Evolutionary conservation across 2,113 vertebrate genomes (phyloP).

Genomic region (Alouatta palliata): DNA sequence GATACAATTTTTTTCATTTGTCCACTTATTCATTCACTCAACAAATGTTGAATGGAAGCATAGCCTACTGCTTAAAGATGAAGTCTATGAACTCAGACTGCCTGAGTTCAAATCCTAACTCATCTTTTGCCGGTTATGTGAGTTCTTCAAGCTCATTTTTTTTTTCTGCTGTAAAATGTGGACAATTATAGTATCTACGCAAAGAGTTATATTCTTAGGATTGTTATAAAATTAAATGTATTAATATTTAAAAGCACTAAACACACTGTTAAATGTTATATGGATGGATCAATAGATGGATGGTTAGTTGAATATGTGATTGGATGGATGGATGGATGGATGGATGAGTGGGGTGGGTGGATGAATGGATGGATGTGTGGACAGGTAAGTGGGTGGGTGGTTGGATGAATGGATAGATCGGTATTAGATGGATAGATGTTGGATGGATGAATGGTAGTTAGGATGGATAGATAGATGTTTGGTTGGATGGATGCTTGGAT

Average conservation of each 20-base stretch:
- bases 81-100: background rate
- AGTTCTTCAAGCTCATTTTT: background rate
- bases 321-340: no score
- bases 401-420: no score
- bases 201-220: background rate
- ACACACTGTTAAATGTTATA: background rate
- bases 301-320: no score
- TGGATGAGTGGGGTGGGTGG: no score
- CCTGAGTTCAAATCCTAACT: background rate
- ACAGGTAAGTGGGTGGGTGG: no score
- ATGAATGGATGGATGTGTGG: no score
- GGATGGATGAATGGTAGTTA: no score
- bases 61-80: background rate
- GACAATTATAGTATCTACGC: background rate
- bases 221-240: background rate
- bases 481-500: background rate
- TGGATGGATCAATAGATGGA: no score
- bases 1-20: background rate
- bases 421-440: no score
- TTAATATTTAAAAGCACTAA: background rate
- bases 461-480: no score
- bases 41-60: background rate
- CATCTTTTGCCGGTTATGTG: background rate
- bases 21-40: background rate
- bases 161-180: constrained; percentile 5